Percentiles rank a stretch among this genome's conserved stretches.
Conservation (phyloP, 2,888 invertebrate genomes). For the Chesias legatella region DNA sequence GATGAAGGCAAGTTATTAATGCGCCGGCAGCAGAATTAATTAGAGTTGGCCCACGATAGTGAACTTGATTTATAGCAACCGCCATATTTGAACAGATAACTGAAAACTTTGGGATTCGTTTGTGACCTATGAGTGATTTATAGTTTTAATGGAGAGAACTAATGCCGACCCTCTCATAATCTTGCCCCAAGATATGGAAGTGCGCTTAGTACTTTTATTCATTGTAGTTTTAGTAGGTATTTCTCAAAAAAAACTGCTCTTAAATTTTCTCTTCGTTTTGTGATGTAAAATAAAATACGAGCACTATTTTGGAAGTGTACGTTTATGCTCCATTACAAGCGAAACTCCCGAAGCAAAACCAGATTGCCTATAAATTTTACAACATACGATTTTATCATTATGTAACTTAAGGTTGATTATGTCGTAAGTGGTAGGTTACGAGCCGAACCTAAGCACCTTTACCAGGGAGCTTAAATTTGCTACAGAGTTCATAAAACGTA, state of each 20-base stretch:
- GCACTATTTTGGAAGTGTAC: constrained; percentile 6
- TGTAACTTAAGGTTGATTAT: constrained; percentile 23
- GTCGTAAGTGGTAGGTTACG: constrained; percentile 23
- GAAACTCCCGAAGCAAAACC: constrained; percentile 13
- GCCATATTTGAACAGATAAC: constrained; percentile 1
- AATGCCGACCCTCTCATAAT: too few species aligned
- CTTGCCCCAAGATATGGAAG: too few species aligned
- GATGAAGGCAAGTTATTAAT: constrained; percentile 54
- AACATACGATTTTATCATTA: constrained; percentile 16
- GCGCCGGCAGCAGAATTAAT: constrained; percentile 52
- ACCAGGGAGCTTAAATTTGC: constrained; percentile 25
- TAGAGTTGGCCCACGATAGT: constrained; percentile 42
- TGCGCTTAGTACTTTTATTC: too few species aligned
- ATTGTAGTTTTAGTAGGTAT: too few species aligned
- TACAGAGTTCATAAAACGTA: constrained; percentile 28
- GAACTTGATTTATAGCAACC: constrained; percentile 43
- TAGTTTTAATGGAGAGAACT: background rate
- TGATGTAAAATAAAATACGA: too few species aligned
- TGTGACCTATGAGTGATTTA: constrained; percentile 2
- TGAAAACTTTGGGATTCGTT: constrained; percentile 6
- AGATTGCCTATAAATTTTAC: constrained; percentile 22
- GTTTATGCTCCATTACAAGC: constrained; percentile 9
- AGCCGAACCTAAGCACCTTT: constrained; percentile 20
- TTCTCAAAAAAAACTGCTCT: too few species aligned
- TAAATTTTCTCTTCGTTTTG: too few species aligned